Conservation (phyloP, 92 coral and sea anemone species). For the Diadumene lineata region DNA sequence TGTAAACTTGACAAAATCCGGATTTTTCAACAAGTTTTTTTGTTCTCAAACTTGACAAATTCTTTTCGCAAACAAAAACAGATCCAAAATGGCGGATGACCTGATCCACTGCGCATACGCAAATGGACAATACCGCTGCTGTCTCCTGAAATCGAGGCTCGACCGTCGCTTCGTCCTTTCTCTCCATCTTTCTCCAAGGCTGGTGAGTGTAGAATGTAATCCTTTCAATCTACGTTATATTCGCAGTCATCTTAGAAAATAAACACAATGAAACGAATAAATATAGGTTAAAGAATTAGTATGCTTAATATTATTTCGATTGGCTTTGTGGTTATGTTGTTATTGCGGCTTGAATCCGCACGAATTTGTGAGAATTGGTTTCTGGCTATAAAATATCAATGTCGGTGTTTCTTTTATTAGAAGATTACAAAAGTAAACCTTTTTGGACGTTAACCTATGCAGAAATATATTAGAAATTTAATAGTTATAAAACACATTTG, state of each 20-base stretch:
- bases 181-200: slow-evolving; percentile 36
- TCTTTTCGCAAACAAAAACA: slow-evolving; percentile 2
- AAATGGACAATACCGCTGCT: slow-evolving; percentile 11
- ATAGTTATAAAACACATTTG: too few species aligned
- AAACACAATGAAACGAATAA: background rate
- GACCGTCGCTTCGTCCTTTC: slow-evolving; percentile 41
- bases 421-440: too few species aligned
- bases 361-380: too few species aligned
- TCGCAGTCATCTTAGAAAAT: slow-evolving; percentile 5
- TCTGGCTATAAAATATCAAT: too few species aligned
- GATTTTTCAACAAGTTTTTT: background rate
- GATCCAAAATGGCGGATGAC: slow-evolving; percentile 59
- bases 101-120: slow-evolving; percentile 23
- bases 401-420: too few species aligned
- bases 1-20: background rate
- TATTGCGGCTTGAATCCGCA: background rate
- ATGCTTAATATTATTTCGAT: background rate
- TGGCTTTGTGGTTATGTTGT: background rate
- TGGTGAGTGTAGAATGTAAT: slow-evolving; percentile 21
- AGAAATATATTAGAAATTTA: too few species aligned
- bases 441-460: too few species aligned
- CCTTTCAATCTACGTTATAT: slow-evolving; percentile 11
- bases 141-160: slow-evolving; percentile 60
- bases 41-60: background rate
- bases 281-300: background rate